Percentiles rank a stretch among this genome's conserved stretches.
Evolutionary conservation across 2,888 invertebrate genomes (phyloP).

Genomic region (Ariolimax columbianus): DNA sequence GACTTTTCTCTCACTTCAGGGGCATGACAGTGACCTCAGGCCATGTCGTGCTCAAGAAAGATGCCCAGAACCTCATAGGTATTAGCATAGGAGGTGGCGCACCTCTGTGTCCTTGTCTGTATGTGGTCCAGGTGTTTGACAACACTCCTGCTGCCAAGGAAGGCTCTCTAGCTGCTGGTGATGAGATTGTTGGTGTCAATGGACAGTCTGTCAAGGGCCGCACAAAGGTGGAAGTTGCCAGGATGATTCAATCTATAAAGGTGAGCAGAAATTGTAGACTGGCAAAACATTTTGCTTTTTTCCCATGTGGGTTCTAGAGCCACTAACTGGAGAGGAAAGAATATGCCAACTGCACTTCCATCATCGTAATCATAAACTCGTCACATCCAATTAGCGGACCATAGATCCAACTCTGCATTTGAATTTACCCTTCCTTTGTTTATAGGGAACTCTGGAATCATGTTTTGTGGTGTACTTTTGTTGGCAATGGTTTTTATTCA

Average conservation of each 20-base stretch:
- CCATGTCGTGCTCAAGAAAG: conserved; percentile 92
- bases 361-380: too few species aligned
- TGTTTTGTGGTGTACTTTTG: too few species aligned
- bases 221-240: conserved; percentile 98
- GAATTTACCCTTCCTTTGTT: too few species aligned
- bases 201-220: conserved; percentile 95
- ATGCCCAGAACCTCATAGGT: conserved; percentile 93
- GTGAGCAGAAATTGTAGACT: conserved; percentile 78
- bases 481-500: too few species aligned
- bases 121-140: conserved; percentile 99
- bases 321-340: too few species aligned
- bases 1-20: conserved; percentile 82
- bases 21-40: conserved; percentile 99
- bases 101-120: conserved; percentile 96
- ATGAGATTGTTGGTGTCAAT: conserved; percentile 96
- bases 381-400: too few species aligned
- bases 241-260: conserved; percentile 96
- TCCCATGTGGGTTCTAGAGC: too few species aligned
- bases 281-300: not conserved
- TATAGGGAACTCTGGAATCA: too few species aligned
- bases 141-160: conserved; percentile 96
- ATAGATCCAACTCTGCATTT: too few species aligned
- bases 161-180: conserved; percentile 95
- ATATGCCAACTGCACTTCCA: too few species aligned
- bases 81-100: conserved; percentile 94